A percentile compares a stretch with the other conserved stretches of the same genome.
Conservation (phyloP, 2,888 invertebrate genomes). For the Halictus quadricinctus region DNA sequence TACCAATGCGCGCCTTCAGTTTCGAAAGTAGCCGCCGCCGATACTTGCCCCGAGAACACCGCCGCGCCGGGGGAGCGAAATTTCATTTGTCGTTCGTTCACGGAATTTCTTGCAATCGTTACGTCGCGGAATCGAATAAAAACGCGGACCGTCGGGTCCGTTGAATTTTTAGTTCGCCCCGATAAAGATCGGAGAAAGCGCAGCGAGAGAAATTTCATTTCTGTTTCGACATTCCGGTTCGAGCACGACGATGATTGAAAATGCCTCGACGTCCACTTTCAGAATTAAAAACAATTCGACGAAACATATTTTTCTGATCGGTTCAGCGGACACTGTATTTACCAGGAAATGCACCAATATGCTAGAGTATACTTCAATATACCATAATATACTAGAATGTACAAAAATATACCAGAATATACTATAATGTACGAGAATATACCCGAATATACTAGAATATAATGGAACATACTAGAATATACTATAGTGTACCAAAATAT, state of each 20-base stretch:
- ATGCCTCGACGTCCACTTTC: neutral
- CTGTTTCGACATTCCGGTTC: neutral
- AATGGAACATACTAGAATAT: too few species aligned
- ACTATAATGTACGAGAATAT: too few species aligned
- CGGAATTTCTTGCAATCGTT: slow-evolving; percentile 16
- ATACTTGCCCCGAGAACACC: neutral
- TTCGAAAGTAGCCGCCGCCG: slow-evolving; percentile 12
- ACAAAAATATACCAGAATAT: too few species aligned
- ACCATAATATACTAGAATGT: too few species aligned
- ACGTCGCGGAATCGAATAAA: slow-evolving; percentile 22
- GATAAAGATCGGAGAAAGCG: neutral
- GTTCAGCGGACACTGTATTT: too few species aligned
- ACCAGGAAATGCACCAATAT: too few species aligned
- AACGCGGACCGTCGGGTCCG: neutral
- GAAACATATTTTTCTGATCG: too few species aligned
- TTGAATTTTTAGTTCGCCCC: neutral
- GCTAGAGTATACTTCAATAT: too few species aligned
- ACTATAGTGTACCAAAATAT: too few species aligned
- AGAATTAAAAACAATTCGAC: neutral
- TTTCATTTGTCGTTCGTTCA: slow-evolving; percentile 24
- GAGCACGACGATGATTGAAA: neutral
- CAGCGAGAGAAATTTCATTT: neutral
- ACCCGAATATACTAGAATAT: too few species aligned
- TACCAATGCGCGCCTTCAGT: slow-evolving; percentile 22
- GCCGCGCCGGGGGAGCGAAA: slow-evolving; percentile 5